A percentile compares a stretch with the other conserved stretches of the same genome.
phyloP scores from a whole-genome alignment of 2,113 vertebrate species.

The Amblyornis subalaris region DNA sequence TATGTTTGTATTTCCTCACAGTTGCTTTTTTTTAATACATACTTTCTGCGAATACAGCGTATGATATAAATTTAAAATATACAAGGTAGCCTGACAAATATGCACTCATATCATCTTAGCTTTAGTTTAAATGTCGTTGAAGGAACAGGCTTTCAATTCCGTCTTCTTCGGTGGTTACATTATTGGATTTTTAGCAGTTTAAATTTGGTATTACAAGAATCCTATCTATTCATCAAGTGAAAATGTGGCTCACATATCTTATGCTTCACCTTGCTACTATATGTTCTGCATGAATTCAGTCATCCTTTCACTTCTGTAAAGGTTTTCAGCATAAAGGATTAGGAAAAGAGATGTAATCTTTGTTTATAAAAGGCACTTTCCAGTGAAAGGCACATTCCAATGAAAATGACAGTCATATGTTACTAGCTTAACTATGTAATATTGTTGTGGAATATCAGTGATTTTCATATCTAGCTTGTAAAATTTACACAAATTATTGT shows the following conservation, averaged over 20 bases:
- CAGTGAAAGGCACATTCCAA: not conserved
- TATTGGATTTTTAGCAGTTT: conserved; percentile 22
- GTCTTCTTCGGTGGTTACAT: conserved; percentile 9
- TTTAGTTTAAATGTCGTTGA: conserved; percentile 21
- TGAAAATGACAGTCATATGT: conserved; percentile 4
- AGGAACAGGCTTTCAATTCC: conserved; percentile 6
- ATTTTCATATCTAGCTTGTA: not conserved
- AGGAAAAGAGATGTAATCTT: not conserved
- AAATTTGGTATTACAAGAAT: conserved; percentile 31
- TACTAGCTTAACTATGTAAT: not conserved
- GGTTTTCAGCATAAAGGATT: conserved; percentile 14
- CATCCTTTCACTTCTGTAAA: conserved; percentile 1
- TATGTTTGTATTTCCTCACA: not conserved
- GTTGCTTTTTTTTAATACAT: not conserved
- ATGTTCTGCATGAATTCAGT: conserved; percentile 24
- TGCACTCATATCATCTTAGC: not conserved
- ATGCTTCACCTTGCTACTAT: not conserved
- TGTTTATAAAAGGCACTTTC: not conserved
- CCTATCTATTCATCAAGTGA: conserved; percentile 24
- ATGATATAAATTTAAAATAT: not conserved
- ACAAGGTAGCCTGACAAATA: not conserved
- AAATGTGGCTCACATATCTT: conserved; percentile 5
- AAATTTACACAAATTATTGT: not conserved
- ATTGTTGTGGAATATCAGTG: not conserved
- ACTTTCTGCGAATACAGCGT: not conserved